Evolutionary conservation across 2,888 invertebrate genomes (phyloP), one percentile per base, ranked within the genome.

Genomic region (Beris morrisii): DNA sequence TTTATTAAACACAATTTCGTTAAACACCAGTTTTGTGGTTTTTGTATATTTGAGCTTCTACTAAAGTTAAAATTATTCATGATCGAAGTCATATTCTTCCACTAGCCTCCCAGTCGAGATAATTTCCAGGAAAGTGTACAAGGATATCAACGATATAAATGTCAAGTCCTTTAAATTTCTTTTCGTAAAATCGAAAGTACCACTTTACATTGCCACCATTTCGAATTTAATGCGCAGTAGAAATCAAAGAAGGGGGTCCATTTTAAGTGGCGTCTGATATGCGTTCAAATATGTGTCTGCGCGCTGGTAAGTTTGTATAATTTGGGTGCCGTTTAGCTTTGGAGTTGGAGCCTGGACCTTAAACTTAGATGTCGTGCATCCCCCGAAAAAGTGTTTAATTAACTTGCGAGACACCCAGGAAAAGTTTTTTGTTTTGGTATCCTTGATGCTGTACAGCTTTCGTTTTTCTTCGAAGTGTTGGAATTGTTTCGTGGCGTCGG

Each of bases 201-300:
- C 61, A 61, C 61, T 52, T 61, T 61, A 50, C 43, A 61, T 38
- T n/a, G n/a, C 61, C 52, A 61, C 52, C 61, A 50, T 61, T 52
- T 43, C 38, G 58, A 59, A 66, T 59, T 66, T 64, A 69, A 58
- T 69, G 69, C 69, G 69, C 69, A 69, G 69, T 64, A 66, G 66
- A 64, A 69, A 66, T 66, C 68, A 65, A 68, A 68, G 43, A 50
- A 52, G 31, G 32, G 30, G 52, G 61, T 43, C 32, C n/a, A 32
- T 50, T 61, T 50, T 46, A 61, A 61, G 50, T 50, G 61, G 52
- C 15, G 52, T 61, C 52, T 52, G 61, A 61, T 61, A 61, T 43
- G 61, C 28, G 38, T 46, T 61, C 52, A 38, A 48, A 31, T 46
- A 48, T 59, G 48, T 46, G 46, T 59, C 48, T 59, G 58, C 58